Percentiles rank a stretch among this genome's conserved stretches.
Conservation (phyloP, 2,888 invertebrate species). For the Acanthosepion esculentum region DNA sequence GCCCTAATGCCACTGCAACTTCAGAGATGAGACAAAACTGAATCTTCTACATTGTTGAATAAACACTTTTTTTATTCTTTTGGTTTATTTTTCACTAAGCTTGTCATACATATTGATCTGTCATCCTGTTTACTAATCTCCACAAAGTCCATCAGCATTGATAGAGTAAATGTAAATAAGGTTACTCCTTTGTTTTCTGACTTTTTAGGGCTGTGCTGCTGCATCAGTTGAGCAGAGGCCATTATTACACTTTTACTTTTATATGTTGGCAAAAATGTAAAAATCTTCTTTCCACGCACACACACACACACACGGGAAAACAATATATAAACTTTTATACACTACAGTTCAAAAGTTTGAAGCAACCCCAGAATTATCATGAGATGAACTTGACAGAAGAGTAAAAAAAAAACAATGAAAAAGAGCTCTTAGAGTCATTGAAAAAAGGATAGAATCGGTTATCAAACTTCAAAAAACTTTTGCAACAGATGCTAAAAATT, state of each 20-base stretch:
- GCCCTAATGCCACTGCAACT: not conserved
- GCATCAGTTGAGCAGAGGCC: not conserved
- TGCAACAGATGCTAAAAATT: no score
- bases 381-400: no score
- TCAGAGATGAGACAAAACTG: not conserved
- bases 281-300: no score
- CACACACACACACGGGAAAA: no score
- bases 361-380: no score
- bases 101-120: not conserved
- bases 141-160: not conserved
- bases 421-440: no score
- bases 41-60: not conserved
- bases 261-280: no score
- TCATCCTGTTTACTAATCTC: not conserved
- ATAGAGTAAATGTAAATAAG: not conserved
- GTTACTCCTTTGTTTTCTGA: not conserved
- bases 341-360: no score
- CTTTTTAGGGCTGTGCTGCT: not conserved
- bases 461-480: no score
- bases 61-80: not conserved
- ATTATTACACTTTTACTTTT: not conserved
- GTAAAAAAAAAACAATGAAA: no score
- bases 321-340: no score
- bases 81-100: not conserved
- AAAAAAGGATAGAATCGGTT: no score